Evolutionary conservation across 2,888 invertebrate genomes (phyloP).

Genomic region (Trissolcus japonicus): DNA sequence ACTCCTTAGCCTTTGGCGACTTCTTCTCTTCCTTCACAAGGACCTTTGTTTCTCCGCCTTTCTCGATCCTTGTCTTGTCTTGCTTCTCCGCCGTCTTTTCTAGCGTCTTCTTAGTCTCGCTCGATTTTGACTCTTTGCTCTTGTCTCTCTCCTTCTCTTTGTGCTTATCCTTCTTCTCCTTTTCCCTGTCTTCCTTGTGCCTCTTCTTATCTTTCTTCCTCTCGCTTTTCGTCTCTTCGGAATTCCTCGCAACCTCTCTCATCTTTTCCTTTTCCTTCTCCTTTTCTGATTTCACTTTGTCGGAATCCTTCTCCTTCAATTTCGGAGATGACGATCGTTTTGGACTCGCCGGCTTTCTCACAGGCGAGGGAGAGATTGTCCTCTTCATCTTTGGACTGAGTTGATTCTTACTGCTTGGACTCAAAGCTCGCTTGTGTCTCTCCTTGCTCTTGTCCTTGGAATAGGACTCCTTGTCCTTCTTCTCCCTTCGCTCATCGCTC

Average conservation of each 20-base stretch:
- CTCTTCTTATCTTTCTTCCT: conserved; percentile 77
- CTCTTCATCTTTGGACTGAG: conserved; percentile 68
- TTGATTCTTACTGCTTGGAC: conserved; percentile 72
- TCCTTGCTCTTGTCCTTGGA: conserved; percentile 75
- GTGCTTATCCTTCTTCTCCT: conserved; percentile 78
- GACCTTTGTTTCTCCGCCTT: conserved; percentile 49
- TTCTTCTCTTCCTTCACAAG: conserved; percentile 73
- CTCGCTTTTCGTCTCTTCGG: conserved; percentile 78
- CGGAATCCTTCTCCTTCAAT: conserved; percentile 71
- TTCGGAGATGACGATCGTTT: conserved; percentile 69
- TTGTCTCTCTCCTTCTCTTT: conserved; percentile 76
- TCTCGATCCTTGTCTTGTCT: conserved; percentile 77
- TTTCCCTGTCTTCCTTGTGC: conserved; percentile 79
- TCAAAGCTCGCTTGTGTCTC: conserved; percentile 77
- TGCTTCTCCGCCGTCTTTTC: conserved; percentile 79
- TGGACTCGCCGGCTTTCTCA: conserved; percentile 72
- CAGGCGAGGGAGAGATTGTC: conserved; percentile 66
- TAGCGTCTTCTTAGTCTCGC: conserved; percentile 75
- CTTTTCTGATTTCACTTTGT: conserved; percentile 68
- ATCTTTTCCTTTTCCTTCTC: conserved; percentile 76
- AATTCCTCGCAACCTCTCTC: conserved; percentile 69
- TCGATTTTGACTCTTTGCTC: conserved; percentile 78
- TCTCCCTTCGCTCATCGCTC: conserved; percentile 76
- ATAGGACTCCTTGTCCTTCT: conserved; percentile 77
- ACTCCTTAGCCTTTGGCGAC: conserved; percentile 67